Conservation (phyloP, 2,888 invertebrate species). For the Hylaea fasciaria region DNA sequence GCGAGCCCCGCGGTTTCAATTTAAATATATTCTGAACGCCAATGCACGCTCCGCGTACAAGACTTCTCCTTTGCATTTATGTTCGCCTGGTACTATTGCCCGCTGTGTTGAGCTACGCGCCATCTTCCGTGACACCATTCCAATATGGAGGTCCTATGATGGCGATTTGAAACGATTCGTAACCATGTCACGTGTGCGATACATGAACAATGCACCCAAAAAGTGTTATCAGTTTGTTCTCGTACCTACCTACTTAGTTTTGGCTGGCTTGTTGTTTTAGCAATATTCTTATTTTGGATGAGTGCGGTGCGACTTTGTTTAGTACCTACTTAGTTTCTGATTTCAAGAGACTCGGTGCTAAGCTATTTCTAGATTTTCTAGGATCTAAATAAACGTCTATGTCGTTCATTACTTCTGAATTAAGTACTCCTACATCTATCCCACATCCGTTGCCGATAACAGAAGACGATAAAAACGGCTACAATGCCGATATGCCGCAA, state of each 20-base stretch:
- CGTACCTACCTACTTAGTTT: slow-evolving; percentile 21
- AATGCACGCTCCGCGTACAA: slow-evolving; percentile 42
- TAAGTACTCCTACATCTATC: slow-evolving; percentile 23
- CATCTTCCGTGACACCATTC: slow-evolving; percentile 63
- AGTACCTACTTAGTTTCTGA: too few relatives aligned
- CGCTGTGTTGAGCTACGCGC: slow-evolving; percentile 80
- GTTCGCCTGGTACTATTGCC: slow-evolving; percentile 70
- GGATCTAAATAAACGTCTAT: too few relatives aligned
- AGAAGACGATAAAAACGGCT: slow-evolving; percentile 58
- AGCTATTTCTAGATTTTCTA: too few relatives aligned
- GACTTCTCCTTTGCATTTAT: slow-evolving; percentile 49
- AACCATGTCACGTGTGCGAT: slow-evolving; percentile 25
- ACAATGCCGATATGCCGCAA: slow-evolving; percentile 53
- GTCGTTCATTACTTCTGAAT: slow-evolving; percentile 1
- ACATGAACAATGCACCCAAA: slow-evolving; percentile 25
- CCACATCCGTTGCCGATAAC: slow-evolving; percentile 31
- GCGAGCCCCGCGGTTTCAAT: slow-evolving; percentile 23
- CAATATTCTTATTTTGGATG: slow-evolving; percentile 3
- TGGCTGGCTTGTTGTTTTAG: slow-evolving; percentile 16
- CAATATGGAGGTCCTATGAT: slow-evolving; percentile 38
- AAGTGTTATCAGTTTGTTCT: slow-evolving; percentile 24
- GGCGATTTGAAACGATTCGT: slow-evolving; percentile 22
- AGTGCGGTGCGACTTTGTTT: too few relatives aligned
- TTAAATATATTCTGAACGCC: slow-evolving; percentile 38
- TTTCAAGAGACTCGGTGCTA: too few relatives aligned